Evolutionary conservation across 2,888 invertebrate species (phyloP), one percentile per base, ranked within the genome.

Genomic region (Acanthoscelides obtectus): DNA sequence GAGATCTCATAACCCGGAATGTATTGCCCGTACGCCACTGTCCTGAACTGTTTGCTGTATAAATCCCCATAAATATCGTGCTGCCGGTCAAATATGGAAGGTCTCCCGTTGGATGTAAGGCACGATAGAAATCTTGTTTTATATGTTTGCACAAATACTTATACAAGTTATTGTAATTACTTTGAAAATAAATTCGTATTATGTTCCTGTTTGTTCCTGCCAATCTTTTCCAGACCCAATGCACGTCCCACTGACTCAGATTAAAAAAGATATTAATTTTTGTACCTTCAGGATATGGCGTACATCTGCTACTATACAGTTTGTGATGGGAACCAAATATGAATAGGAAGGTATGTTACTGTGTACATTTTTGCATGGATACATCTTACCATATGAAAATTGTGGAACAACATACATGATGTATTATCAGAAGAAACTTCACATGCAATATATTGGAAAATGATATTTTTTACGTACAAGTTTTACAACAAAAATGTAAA

Each of bases 91-190:
- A 71, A 71, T 70, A 71, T 72, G 68, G 69, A 72, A 77, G 77
- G 75, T 77, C 76, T 3, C 45, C 45, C 45, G 45, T 45, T 45
- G 45, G 45, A 45, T 45, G 45, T 17, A 12, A 45, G 45, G 45
- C 45, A 45, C 1, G 45, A 45, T 45, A 45, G 78, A 73, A 76
- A 77, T 77, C 79, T 77, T 76, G 78, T 80, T 79, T 79, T 79
- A 78, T 78, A 72, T 81, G 80, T 80, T 80, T 80, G 72, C 75
- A 21, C 70, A 75, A 75, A 71, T 72, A 75, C 74, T 79, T 79
- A 79, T 72, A 70, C 71, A 74, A 70, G 69, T 73, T 66, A 73
- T 77, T 73, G 74, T 78, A 78, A 78, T 77, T 77, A 72, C 74
- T 73, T 77, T 75, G 65, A 67, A 77, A 77, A 76, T 76, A 75